Evolutionary conservation across 2,797 vertebrate genomes (phyloP), one percentile per base, ranked within the genome.

Genomic region (Hypotaenidia philippensis): DNA sequence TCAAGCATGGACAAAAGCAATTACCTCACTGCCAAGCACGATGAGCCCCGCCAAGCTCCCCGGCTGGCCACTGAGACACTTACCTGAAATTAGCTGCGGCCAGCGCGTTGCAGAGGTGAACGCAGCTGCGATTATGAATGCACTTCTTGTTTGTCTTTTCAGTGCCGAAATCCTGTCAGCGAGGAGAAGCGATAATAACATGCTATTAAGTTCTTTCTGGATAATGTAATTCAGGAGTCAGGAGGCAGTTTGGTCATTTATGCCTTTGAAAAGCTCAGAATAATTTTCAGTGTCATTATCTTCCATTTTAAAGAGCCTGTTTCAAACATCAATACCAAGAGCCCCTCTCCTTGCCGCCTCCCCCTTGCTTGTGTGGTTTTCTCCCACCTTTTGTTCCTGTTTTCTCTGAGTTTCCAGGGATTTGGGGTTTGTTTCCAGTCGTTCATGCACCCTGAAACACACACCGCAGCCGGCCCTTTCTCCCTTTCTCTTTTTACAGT

Each of bases 151-250:
- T 98, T 98, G 98, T 98, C 97, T 97, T 97, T 97, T 96, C 96
- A 95, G 95, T 92, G 95, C 97, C 57, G 92, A 98, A 98, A 97
- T 97, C 92, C 97, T 98, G 98, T 98, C 98, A 97, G 96, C 29
- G 94, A 97, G 90, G 94, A 98, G 97, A 98, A 97, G 94, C 18
- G 97, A 98, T 98, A 98, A 98, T 98, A 98, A 97, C 97, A 97
- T 96, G 97, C 95, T 98, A 98, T 98, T 98, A 98, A 98, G 96
- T 97, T 97, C 97, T 97, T 97, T 98, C 97, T 98, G 97, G 96
- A 97, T 98, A 98, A 98, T 98, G 96, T 97, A 97, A 98, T 98
- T 98, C 98, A 97, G 97, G 96, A 98, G 97, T 97, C 97, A 98
- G 97, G 97, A 98, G 97, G 97, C 96, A 97, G 97, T 96, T 97